Evolutionary conservation across 2,113 vertebrate species (phyloP), one percentile per base, ranked within the genome.

Genomic region (Ophiodon elongatus): DNA sequence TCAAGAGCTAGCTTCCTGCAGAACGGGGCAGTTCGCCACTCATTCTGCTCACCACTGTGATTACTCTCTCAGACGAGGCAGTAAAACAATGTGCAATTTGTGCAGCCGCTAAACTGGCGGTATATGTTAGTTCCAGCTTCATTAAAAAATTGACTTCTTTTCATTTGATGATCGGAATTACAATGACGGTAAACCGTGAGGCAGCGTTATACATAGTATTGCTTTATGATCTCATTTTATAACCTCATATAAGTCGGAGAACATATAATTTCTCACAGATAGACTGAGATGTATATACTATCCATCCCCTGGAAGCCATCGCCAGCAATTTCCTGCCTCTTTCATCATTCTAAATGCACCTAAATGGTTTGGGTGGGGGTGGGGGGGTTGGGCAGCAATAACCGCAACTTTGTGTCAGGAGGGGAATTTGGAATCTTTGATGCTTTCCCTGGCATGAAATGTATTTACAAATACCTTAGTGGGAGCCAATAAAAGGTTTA

Each of bases 391-490:
- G 85, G 83, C 84, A 9, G 89, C 92, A 93, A 94, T 94, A 93
- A 93, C 89, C 75, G 69, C 85, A 90, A 88, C 90, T 89, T 94
- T 80, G 93, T 83, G 89, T 92, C 86, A 82, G 82, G 87, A 90
- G 87, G 85, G 76, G 89, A 87, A 85, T 93, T 81, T 89, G 90
- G 84, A 86, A 93, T 89, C 90, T 91, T 91, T 92, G 91, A 93
- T 92, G 92, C 92, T 91, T 87, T 92, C 84, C 73, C 82, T 88
- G 77, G 81, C 92, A 87, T 88, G 84, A 93, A 93, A 93, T 89
- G 89, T 94, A 95, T 95, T 95, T 94, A 95, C 91, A 93, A 94
- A 95, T 92, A 93, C 89, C 91, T 93, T 91, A 17, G 91, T 60
- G 84, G 87, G 80, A 87, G 91, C 90, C 88, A 93, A 93, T 92